A percentile compares a stretch with the other conserved stretches of the same genome.
These are phyloP conservation scores for Porites australiensis DNA, from an alignment of 64 coral and sea anemone genomes.

Conservation along the genomic window DNA sequence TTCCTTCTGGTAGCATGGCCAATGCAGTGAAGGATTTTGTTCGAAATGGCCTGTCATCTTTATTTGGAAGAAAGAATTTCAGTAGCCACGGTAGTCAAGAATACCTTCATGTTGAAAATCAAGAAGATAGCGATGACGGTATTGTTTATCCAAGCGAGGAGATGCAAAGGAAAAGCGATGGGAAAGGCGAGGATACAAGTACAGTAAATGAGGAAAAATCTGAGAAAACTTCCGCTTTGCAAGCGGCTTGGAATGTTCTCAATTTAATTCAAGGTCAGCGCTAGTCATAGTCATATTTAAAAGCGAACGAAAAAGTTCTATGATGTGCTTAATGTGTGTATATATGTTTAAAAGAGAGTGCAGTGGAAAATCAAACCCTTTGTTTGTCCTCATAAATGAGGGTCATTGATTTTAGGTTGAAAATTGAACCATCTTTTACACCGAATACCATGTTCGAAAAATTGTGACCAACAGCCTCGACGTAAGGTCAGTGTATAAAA, in stretches of 20 bases:
- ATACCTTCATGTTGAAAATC: conserved; percentile 44
- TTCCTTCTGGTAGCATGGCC: background rate
- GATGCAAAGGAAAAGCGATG: background rate
- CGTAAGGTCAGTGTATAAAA: no score
- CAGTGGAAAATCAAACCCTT: no score
- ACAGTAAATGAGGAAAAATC: conserved; percentile 26
- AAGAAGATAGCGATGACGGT: conserved; percentile 4
- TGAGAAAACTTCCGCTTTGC: conserved; percentile 78
- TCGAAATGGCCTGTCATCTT: background rate
- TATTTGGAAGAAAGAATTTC: background rate
- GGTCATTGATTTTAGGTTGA: no score
- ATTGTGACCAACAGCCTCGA: no score
- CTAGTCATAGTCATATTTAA: background rate
- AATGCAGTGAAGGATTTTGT: background rate
- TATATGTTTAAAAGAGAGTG: no score
- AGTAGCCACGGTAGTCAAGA: background rate
- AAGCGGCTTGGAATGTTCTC: conserved; percentile 89
- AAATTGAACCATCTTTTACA: no score
- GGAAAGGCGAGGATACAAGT: background rate
- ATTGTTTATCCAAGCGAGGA: conserved; percentile 32
- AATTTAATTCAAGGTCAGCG: conserved; percentile 91
- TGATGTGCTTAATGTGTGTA: no score
- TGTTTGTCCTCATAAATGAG: no score
- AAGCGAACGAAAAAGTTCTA: background rate
- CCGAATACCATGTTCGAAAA: no score